Evolutionary conservation across 2,888 invertebrate species (phyloP), one percentile per base, ranked within the genome.

Genomic region (Ophion obscuratus): DNA sequence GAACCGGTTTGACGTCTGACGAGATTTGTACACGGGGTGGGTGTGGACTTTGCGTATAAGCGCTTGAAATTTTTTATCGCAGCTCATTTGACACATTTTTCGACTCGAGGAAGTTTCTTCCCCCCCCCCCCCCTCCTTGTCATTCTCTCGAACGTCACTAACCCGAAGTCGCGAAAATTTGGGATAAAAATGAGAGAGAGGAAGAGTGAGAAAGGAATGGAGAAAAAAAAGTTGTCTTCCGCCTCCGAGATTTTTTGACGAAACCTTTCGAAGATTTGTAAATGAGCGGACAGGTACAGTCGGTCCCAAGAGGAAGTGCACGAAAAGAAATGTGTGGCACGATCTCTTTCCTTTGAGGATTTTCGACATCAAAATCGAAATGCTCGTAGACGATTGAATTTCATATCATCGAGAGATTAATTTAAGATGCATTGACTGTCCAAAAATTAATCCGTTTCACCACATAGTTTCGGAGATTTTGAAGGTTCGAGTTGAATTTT

Each of bases 1-100:
- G 87, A 92, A 92, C 92, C 92, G 92, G 92, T 92, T 90, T 86
- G 73, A 61, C 80, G 82, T 75, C 53, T 68, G 66, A 71, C 75
- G 71, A 59, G 66, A 76, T 76, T 71, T 84, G 67, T 59, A 57
- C 47, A 57, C 20, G 40, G 86, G 47, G 79, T 70, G 47, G 86
- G 64, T 76, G 86, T 40, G 40, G 53, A 47, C 61, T 79, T 71
- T 47, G 61, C 14, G 17, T 17, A 5, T 53, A 14, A 53, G 36
- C 40, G 11, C 24, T 47, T 70, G 31, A 62, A 71, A 57, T 62
- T 71, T 47, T 61, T 79, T 62, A 71, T 79, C 77, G 61, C 31
- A n/a, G 24, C 62, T 53, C 70, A 53, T 68, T 44, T 7, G 61
- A 68, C 7, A 47, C 31, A 66, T 76, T 68, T 47, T 31, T 24